phyloP scores from a whole-genome alignment of 1,140 invertebrate species.

The Drosophila ironensis region DNA sequence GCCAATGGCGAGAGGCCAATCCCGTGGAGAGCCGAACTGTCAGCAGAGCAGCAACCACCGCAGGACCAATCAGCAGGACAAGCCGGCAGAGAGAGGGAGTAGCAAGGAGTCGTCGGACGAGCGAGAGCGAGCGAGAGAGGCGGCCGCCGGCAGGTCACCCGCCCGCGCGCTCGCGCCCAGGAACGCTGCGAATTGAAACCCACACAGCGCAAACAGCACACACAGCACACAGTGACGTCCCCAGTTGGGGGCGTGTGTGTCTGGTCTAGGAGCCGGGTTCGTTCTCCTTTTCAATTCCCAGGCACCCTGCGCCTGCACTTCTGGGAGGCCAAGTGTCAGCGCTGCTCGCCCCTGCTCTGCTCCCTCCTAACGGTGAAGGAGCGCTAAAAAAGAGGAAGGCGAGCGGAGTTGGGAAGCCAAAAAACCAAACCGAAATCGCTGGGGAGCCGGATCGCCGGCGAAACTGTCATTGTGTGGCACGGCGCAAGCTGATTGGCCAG shows the following conservation, averaged over 20 bases:
- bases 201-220: too few relatives aligned
- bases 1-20: conserved; percentile 63
- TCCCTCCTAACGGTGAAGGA: neutral
- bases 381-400: conserved; percentile 9
- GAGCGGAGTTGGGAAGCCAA: too few relatives aligned
- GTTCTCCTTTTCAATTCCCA: conserved; percentile 10
- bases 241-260: conserved; percentile 40
- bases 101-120: neutral
- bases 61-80: conserved; percentile 4
- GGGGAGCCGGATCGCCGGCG: conserved; percentile 20
- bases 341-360: too few relatives aligned
- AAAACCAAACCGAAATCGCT: conserved; percentile 37
- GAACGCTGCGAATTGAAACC: conserved; percentile 67
- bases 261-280: conserved; percentile 31
- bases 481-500: conserved; percentile 53
- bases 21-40: conserved; percentile 70
- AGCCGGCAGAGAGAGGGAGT: conserved; percentile 7
- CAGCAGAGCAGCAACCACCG: conserved; percentile 70
- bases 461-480: conserved; percentile 43
- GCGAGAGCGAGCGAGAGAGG: conserved; percentile 1
- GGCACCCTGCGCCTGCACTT: conserved; percentile 20
- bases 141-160: conserved; percentile 10
- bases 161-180: conserved; percentile 30
- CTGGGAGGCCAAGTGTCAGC: conserved; percentile 56
- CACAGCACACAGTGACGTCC: too few relatives aligned